phyloP scores from a whole-genome alignment of 2,888 invertebrate species.

The Diaphora mendica region DNA sequence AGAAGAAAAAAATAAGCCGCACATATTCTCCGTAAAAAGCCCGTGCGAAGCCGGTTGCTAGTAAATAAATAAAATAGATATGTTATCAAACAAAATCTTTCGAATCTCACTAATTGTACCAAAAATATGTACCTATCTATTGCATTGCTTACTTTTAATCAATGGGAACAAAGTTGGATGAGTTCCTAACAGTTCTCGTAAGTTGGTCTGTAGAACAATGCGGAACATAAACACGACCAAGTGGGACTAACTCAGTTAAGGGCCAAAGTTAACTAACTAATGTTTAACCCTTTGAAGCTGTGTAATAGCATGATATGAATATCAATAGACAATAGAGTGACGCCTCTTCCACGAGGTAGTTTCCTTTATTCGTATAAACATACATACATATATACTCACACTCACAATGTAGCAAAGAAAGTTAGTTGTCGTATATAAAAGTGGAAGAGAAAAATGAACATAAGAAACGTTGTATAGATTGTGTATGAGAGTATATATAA shows the following conservation, averaged over 20 bases:
- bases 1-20: no score
- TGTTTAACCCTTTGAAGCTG: background rate
- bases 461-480: background rate
- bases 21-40: no score
- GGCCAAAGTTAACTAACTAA: constrained; percentile 18
- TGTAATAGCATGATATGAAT: constrained; percentile 2
- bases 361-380: background rate
- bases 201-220: constrained; percentile 20
- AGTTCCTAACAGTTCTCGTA: constrained; percentile 16
- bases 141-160: constrained; percentile 16
- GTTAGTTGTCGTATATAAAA: background rate
- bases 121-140: background rate
- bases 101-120: background rate
- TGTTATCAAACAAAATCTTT: no score
- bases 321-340: background rate
- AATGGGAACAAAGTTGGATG: constrained; percentile 22
- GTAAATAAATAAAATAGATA: no score
- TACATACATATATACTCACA: background rate
- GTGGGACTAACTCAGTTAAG: constrained; percentile 30
- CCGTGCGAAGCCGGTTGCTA: no score
- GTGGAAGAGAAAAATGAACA: background rate
- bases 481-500: background rate
- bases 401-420: background rate
- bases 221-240: constrained; percentile 23
- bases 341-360: background rate